Evolutionary conservation across 2,113 vertebrate species (phyloP), one percentile per base, ranked within the genome.

Genomic region (Antigone vipio): DNA sequence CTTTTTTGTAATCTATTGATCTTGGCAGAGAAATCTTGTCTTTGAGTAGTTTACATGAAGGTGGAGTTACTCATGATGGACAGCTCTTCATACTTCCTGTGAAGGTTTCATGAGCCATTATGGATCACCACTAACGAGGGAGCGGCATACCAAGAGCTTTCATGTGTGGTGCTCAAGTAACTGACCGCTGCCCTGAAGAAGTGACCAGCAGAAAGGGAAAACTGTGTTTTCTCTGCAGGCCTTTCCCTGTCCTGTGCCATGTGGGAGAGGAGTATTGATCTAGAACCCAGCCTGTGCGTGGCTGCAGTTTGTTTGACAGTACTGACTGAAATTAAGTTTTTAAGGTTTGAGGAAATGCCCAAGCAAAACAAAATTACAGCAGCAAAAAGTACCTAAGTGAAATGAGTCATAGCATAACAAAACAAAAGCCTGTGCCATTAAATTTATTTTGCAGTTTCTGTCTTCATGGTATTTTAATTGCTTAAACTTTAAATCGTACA

Each of bases 391-490:
- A 64, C 47, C 44, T 59, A 69, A 78, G 69, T 2, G 4, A 89
- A 92, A 75, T n/a, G 34, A 89, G n/a, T 72, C 80, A 49, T 2
- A 78, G 44, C 21, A 50, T 44, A 81, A 42, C 34, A 72, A 81
- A 77, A 81, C 23, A 89, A 79, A 87, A 82, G 40, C 19, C 32
- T 73, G 16, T 38, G 66, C 17, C 49, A 4, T 85, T 88, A 55
- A 49, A 63, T 78, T 78, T 78, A 40, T 47, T 75, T 52, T 64
- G 23, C 34, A 60, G 12, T 85, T 78, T 87, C 64, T 76, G 16
- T 76, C 66, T 81, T 11, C 23, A 19, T 30, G 26, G 58, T 42
- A 72, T 81, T 92, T 95, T 81, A 96, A 92, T 81, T 87, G 62
- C 60, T 73, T 94, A 40, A 81, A 40, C n/a, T 62, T 87, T 58